Base-by-base conservation (phyloP, 2,888 invertebrate species). In the Arge pagana region DNA sequence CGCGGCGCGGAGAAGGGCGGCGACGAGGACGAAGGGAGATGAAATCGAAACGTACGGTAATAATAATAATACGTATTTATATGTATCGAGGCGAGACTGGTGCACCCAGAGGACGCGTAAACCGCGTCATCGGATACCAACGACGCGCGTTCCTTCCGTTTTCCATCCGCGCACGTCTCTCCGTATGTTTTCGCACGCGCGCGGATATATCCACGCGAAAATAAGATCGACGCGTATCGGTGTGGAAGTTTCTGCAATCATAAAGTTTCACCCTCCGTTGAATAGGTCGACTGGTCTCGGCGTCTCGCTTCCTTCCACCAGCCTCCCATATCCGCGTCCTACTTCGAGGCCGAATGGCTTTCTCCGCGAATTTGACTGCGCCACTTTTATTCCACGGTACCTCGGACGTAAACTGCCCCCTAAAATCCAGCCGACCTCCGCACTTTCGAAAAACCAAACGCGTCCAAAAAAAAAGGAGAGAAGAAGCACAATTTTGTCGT, bases 71-170 rank as follows among this genome's bases (percentile, higher is more conserved):
- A n/a, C n/a, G n/a, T n/a, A n/a, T n/a, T n/a, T n/a, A n/a, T n/a
- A n/a, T n/a, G n/a, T n/a, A n/a, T n/a, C n/a, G n/a, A n/a, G n/a
- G n/a, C n/a, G n/a, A n/a, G n/a, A n/a, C n/a, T n/a, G 58, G 57
- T 64, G 26, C 66, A 63, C 74, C 74, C 74, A 67, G 60, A 72
- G 74, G 74, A 75, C 70, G 72, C 72, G 73, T 74, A 73, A 74
- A 74, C 45, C 45, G 45, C 45, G 45, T 45, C 45, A 33, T 45
- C 45, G 33, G 33, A 11, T 39, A 11, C 16, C 36, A 10, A 5
- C 18, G 16, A 21, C 37, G 15, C 8, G 26, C 26, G 2, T 26
- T 26, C 8, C 26, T 7, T 26, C n/a, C 8, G 26, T 26, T 26
- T 26, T 7, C 8, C n/a, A 26, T 26, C n/a, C n/a, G 26, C 7